These are phyloP conservation scores for Bilobella aurantiaca DNA, from an alignment of 1,140 invertebrate species.

Conservation along the genomic window DNA sequence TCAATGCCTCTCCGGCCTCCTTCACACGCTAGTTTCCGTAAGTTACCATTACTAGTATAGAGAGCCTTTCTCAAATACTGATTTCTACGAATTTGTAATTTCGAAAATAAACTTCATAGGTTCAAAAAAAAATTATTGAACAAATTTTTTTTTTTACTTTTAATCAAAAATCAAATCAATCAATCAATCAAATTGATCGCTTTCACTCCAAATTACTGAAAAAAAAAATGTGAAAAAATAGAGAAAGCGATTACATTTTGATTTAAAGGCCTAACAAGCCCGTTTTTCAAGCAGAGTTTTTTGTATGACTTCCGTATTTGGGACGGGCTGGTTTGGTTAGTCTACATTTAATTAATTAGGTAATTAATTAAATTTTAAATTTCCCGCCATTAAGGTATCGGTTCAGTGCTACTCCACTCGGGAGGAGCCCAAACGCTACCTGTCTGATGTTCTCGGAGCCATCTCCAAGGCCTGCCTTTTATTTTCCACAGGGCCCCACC, in stretches of 20 bases:
- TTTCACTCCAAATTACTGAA: too few relatives aligned
- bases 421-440: constrained; percentile 32
- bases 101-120: background rate
- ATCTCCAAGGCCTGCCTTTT: constrained; percentile 44
- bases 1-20: constrained; percentile 29
- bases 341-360: background rate
- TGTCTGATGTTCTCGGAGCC: constrained; percentile 42
- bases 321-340: background rate
- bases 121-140: background rate
- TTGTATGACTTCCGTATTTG: too few relatives aligned
- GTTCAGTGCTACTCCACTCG: constrained; percentile 27
- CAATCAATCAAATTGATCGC: too few relatives aligned
- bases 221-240: too few relatives aligned
- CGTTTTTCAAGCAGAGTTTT: too few relatives aligned
- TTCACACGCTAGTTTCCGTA: constrained; percentile 33
- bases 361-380: too few relatives aligned
- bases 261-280: too few relatives aligned
- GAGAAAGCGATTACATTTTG: too few relatives aligned
- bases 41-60: background rate
- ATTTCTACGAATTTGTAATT: too few relatives aligned
- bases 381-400: constrained; percentile 18
- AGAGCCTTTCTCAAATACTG: too few relatives aligned
- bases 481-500: constrained; percentile 40
- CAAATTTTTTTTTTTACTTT: background rate
- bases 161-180: background rate